Conservation (phyloP, 2,113 vertebrate species). For the Otus sunia region DNA sequence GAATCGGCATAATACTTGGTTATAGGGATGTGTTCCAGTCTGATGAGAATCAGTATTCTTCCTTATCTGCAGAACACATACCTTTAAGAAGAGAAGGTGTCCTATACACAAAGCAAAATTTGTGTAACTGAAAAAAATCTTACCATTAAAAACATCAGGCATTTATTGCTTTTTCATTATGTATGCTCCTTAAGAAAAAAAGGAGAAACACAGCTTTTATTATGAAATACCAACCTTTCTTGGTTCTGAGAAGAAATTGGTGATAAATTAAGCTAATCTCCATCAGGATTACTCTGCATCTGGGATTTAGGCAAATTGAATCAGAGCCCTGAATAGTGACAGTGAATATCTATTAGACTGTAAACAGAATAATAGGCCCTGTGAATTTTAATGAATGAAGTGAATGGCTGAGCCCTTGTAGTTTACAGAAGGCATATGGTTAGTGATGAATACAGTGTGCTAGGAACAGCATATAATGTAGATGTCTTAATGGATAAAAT, state of each 20-base stretch:
- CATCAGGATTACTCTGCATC: slow-evolving; percentile 78
- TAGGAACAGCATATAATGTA: slow-evolving; percentile 19
- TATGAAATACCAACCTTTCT: slow-evolving; percentile 60
- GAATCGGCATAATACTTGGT: not conserved
- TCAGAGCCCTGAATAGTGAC: slow-evolving; percentile 79
- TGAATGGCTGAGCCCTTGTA: slow-evolving; percentile 57
- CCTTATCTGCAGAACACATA: not conserved
- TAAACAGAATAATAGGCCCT: slow-evolving; percentile 79
- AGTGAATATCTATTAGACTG: slow-evolving; percentile 83
- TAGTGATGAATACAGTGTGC: slow-evolving; percentile 31
- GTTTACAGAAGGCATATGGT: slow-evolving; percentile 45
- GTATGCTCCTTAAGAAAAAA: not conserved
- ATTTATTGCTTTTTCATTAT: not conserved
- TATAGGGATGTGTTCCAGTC: not conserved
- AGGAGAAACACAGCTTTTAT: slow-evolving; percentile 43
- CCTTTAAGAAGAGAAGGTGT: not conserved
- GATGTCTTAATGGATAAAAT: slow-evolving; percentile 39
- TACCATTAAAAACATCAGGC: not conserved
- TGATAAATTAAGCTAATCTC: slow-evolving; percentile 86
- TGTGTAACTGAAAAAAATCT: not conserved
- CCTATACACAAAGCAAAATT: not conserved
- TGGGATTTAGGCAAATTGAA: slow-evolving; percentile 84
- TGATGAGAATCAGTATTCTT: not conserved
- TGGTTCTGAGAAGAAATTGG: slow-evolving; percentile 72
- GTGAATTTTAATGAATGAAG: slow-evolving; percentile 80